These are phyloP conservation scores for Andrena bicolor DNA, from an alignment of 2,888 invertebrate species.

Conservation along the genomic window DNA sequence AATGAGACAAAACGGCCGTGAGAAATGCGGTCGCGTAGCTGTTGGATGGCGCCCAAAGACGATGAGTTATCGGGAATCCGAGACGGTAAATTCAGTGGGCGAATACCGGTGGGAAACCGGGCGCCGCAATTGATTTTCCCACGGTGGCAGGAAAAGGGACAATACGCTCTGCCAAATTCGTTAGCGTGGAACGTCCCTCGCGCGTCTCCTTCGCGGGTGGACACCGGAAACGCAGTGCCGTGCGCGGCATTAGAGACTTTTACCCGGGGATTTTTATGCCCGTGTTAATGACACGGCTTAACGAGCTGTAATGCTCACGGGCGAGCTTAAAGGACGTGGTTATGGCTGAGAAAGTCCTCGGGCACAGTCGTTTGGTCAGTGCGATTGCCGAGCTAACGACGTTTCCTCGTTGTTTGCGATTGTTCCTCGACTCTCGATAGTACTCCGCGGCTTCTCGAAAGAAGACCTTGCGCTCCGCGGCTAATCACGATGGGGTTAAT, in stretches of 20 bases:
- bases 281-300: slow-evolving; percentile 13
- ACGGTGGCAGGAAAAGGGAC: slow-evolving; percentile 39
- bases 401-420: not conserved
- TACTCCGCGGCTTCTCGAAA: not conserved
- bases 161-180: slow-evolving; percentile 34
- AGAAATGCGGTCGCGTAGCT: slow-evolving; percentile 62
- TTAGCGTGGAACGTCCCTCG: not conserved
- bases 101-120: slow-evolving; percentile 47
- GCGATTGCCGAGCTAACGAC: slow-evolving; percentile 14
- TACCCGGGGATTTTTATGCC: slow-evolving; percentile 26
- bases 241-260: slow-evolving; percentile 23
- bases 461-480: slow-evolving; percentile 2
- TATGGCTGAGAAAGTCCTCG: slow-evolving; percentile 1
- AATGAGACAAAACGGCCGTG: slow-evolving; percentile 66
- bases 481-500: not conserved
- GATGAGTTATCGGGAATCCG: slow-evolving; percentile 68
- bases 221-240: not conserved
- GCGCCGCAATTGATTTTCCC: slow-evolving; percentile 51
- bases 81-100: slow-evolving; percentile 53
- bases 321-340: slow-evolving; percentile 11
- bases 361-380: slow-evolving; percentile 19
- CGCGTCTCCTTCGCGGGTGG: not conserved
- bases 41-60: slow-evolving; percentile 58
- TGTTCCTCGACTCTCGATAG: not conserved
- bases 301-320: slow-evolving; percentile 10